These are phyloP conservation scores for Clarias batrachus DNA, from an alignment of 2,113 vertebrate genomes.

Conservation along the genomic window DNA sequence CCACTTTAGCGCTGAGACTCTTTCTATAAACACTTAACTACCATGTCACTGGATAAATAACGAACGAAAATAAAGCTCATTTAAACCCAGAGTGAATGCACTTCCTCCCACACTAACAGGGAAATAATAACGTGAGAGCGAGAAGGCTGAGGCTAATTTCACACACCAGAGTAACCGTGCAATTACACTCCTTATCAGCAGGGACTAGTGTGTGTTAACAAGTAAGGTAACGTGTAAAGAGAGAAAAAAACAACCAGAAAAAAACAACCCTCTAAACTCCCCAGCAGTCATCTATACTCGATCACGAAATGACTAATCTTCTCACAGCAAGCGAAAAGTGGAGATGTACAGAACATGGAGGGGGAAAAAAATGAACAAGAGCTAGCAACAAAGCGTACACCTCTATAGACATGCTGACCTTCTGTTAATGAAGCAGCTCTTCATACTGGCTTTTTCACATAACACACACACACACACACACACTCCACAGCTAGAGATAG, in stretches of 20 bases:
- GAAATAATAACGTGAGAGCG: background rate
- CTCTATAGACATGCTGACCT: background rate
- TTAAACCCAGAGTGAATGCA: background rate
- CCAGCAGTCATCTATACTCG: background rate
- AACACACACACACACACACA: conserved; percentile 18
- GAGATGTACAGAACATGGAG: background rate
- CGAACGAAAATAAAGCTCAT: background rate
- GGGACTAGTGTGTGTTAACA: conserved; percentile 59
- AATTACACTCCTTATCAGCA: conserved; percentile 67
- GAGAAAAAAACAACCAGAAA: background rate
- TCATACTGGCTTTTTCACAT: conserved; percentile 10
- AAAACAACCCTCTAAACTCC: background rate
- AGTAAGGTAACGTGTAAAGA: background rate
- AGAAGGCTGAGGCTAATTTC: conserved; percentile 57
- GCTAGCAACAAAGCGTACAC: background rate
- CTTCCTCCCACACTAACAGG: background rate
- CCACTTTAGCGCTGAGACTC: background rate
- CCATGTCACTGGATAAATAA: background rate
- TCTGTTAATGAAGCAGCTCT: background rate
- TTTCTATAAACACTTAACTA: background rate
- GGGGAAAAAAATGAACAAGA: background rate
- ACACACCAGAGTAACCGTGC: conserved; percentile 56
- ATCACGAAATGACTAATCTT: background rate
- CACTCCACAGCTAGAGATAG: background rate
- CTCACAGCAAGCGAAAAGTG: background rate